Evolutionary conservation across 37 sponge, comb jelly and placozoan genomes (phyloP).

Genomic region (Hexactinellida sp.): DNA sequence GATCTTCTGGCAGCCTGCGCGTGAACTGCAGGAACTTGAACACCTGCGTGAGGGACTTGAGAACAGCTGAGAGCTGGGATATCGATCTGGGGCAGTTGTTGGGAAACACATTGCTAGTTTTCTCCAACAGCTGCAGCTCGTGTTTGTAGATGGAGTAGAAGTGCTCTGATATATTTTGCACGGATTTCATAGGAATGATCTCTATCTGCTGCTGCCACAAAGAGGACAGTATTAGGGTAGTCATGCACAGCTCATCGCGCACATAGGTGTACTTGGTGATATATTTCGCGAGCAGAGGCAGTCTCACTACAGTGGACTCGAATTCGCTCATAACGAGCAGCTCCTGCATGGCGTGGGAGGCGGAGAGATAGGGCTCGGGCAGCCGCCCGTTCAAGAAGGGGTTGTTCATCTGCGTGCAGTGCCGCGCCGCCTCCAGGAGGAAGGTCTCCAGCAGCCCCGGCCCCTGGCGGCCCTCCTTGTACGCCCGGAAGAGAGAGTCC

Average conservation of each 20-base stretch:
- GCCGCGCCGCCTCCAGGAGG: not conserved
- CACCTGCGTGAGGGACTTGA: not conserved
- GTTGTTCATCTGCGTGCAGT: not conserved
- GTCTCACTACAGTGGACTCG: not conserved
- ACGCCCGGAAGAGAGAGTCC: not conserved
- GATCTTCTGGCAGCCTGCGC: not conserved
- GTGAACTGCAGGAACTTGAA: not conserved
- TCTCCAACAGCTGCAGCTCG: not conserved
- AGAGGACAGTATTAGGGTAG: not conserved
- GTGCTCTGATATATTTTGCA: not conserved
- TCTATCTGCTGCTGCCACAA: not conserved
- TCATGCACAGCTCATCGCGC: constrained; percentile 10
- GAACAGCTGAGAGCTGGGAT: not conserved
- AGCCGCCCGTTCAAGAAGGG: not conserved
- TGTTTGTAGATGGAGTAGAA: constrained; percentile 3
- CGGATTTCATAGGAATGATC: not conserved
- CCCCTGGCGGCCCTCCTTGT: not conserved
- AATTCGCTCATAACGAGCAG: not conserved
- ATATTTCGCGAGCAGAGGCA: constrained; percentile 12
- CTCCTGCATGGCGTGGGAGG: not conserved
- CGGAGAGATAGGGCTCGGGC: not conserved
- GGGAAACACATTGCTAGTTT: constrained; percentile 1
- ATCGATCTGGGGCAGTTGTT: not conserved
- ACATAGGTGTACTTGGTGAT: not conserved
- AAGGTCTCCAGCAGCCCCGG: not conserved